Conservation (phyloP, 2,888 invertebrate species). For the Aspidiotus rigidus region DNA sequence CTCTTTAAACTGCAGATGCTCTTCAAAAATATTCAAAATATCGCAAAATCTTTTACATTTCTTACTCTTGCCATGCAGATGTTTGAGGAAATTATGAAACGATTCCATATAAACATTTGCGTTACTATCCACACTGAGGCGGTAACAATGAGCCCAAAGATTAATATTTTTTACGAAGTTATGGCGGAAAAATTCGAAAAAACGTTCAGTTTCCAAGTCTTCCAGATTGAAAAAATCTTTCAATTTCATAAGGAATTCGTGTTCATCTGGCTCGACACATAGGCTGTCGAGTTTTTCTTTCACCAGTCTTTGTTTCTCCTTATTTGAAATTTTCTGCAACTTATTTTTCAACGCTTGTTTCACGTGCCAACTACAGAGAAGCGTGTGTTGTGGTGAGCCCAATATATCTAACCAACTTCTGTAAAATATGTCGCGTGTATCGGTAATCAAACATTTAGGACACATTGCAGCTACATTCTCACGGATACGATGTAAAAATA, state of each 20-base stretch:
- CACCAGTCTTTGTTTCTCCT: not conserved
- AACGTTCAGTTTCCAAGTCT: not conserved
- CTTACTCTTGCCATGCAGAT: not conserved
- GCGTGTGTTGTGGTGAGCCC: not conserved
- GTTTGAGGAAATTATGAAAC: not conserved
- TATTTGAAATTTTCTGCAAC: not conserved
- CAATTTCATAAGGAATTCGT: not conserved
- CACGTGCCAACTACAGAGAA: slow-evolving; percentile 2
- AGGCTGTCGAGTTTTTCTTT: not conserved
- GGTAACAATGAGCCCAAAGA: slow-evolving; percentile 4
- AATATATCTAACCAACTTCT: not conserved
- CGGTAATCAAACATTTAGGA: not conserved
- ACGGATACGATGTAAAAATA: slow-evolving; percentile 6
- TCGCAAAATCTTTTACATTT: not conserved
- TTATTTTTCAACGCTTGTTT: not conserved
- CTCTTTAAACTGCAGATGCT: not conserved
- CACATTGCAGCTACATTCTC: not conserved
- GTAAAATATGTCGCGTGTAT: not conserved
- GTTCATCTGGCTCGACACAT: not conserved
- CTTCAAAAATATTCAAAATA: not conserved
- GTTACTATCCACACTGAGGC: not conserved
- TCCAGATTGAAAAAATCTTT: not conserved
- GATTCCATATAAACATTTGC: not conserved
- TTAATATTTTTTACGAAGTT: not conserved
- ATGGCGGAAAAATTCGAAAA: not conserved